phyloP scores from a whole-genome alignment of 2,113 vertebrate species.

The Podiceps cristatus region DNA sequence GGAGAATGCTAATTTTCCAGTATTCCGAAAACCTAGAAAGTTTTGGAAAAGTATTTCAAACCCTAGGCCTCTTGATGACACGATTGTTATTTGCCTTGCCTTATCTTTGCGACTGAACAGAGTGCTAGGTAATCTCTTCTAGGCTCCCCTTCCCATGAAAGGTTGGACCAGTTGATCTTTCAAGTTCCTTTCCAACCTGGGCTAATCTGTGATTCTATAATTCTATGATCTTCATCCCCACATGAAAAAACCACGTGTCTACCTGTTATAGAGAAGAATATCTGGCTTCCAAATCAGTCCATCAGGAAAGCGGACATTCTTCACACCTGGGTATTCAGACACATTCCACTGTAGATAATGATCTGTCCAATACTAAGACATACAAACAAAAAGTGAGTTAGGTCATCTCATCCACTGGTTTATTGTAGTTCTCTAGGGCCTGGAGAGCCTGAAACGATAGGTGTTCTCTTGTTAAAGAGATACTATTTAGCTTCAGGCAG shows the following conservation, averaged over 20 bases:
- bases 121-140: background rate
- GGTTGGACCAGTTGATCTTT: background rate
- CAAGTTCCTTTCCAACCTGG: background rate
- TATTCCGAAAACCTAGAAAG: background rate
- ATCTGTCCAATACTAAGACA: slow-evolving; percentile 88
- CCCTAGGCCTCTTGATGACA: background rate
- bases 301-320: slow-evolving; percentile 88
- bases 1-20: background rate
- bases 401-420: background rate
- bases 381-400: slow-evolving; percentile 50
- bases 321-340: slow-evolving; percentile 88
- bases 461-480: background rate
- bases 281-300: slow-evolving; percentile 94
- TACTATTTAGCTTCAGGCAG: background rate
- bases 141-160: background rate
- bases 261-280: slow-evolving; percentile 99
- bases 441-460: background rate
- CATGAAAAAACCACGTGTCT: background rate
- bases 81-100: background rate
- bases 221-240: background rate
- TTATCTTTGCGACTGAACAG: background rate
- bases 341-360: slow-evolving; percentile 89
- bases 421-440: background rate
- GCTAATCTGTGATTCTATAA: background rate
- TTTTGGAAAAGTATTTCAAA: background rate